Conservation (phyloP, 2,113 vertebrate species). For the Pomatorhinus ruficollis region DNA sequence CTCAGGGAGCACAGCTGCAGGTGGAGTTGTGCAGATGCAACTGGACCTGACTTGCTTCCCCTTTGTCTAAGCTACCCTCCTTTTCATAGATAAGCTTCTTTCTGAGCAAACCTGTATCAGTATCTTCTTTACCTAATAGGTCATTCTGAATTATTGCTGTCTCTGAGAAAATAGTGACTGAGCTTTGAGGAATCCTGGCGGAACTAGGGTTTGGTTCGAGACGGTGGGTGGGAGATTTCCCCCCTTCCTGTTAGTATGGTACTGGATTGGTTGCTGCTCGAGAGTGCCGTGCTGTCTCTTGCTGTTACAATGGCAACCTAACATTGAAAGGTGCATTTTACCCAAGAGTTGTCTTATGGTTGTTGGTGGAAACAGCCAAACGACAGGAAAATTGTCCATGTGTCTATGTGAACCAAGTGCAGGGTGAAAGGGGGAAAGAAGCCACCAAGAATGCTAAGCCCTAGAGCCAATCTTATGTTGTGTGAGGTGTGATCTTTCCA, state of each 20-base stretch:
- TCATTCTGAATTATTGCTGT: background rate
- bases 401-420: background rate
- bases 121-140: background rate
- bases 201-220: background rate
- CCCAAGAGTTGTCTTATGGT: background rate
- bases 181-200: background rate
- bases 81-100: background rate
- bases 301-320: background rate
- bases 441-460: background rate
- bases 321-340: background rate
- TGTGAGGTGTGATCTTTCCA: background rate
- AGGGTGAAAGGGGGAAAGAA: background rate
- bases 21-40: background rate
- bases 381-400: background rate
- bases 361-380: background rate
- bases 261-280: background rate
- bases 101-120: background rate
- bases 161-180: background rate
- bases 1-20: background rate
- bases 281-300: background rate
- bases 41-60: background rate
- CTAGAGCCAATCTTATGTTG: accelerated
- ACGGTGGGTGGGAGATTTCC: background rate
- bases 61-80: background rate
- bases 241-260: background rate